phyloP scores from a whole-genome alignment of 2,113 vertebrate genomes.

The Neomonachus schauinslandi region DNA sequence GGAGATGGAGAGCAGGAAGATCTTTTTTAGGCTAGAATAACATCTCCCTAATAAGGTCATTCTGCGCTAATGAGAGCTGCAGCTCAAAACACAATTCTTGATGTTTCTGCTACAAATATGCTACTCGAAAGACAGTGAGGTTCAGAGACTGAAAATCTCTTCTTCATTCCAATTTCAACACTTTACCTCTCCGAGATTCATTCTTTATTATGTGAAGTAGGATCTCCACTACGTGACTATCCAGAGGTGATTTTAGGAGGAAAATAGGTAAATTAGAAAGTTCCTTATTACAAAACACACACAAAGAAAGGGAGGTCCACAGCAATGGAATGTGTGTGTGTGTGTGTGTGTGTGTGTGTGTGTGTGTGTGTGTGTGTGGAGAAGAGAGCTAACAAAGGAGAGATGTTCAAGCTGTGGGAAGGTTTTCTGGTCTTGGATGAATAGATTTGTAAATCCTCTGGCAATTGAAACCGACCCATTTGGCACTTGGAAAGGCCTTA shows the following conservation, averaged over 20 bases:
- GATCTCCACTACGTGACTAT: not conserved
- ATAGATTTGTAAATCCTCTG: not conserved
- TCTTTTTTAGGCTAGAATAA: not conserved
- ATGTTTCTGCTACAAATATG: not conserved
- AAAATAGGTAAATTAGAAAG: not conserved
- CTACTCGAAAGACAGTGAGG: not conserved
- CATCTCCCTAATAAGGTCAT: constrained; percentile 39
- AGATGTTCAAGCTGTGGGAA: not conserved
- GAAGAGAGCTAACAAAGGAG: not conserved
- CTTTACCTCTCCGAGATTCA: not conserved
- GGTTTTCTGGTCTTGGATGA: not conserved
- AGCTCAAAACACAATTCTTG: not conserved
- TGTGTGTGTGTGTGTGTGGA: not conserved
- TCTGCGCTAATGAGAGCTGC: not conserved
- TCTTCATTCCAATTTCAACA: not conserved
- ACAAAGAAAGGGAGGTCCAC: not conserved
- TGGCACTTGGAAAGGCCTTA: not conserved
- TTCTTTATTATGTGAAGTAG: not conserved
- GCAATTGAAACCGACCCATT: not conserved
- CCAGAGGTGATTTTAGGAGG: not conserved
- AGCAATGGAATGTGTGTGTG: not conserved
- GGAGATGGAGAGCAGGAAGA: not conserved
- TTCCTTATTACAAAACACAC: not conserved
- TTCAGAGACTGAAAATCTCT: not conserved
- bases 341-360: not conserved